Base-by-base conservation (phyloP, 2,888 invertebrate species). In the Tricholauxania praeusta region DNA sequence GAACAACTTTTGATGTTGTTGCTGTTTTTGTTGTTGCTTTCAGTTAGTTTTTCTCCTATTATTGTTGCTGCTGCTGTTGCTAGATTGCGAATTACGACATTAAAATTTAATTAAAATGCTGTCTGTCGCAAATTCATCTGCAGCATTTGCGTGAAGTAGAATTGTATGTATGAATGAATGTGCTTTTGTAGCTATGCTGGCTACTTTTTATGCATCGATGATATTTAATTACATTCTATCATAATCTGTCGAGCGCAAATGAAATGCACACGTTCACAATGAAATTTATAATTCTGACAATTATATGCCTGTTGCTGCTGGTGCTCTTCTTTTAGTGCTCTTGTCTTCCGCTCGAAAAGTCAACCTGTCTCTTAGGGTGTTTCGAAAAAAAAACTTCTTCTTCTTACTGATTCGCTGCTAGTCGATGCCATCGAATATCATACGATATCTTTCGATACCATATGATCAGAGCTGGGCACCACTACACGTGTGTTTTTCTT, bases 171-270 rank as follows among this genome's bases (percentile, higher is more conserved):
- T 32, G 52, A 6, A n/a, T 49, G 39, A 55, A 17, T 49, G 55
- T 51, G 22, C 10, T 51, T 14, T 28, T 52, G 28, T 60, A n/a
- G 69, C 69, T 60, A 69, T 51, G 72, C 72, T 67, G 72, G 74
- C 70, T 76, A 70, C 69, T 77, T 79, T 79, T 79, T 80, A 81
- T 84, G 82, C 84, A 80, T 83, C 84, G 81, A 79, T 81, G 81
- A 76, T 72, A 78, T 81, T 83, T 84, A 82, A 84, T 84, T 84
- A 78, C 79, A 80, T 83, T 83, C 78, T 76, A 80, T 80, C 79
- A 80, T 78, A 78, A 77, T 75, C 78, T 76, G 78, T 78, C 76
- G 77, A 78, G 77, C 76, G 74, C 77, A 78, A 39, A 76, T 79
- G 75, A 78, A 76, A 80, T 75, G 75, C 72, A 10, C 39, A 39